Base-by-base conservation (phyloP, 2,113 vertebrate genomes). In the Apistogramma diplotaenia region DNA sequence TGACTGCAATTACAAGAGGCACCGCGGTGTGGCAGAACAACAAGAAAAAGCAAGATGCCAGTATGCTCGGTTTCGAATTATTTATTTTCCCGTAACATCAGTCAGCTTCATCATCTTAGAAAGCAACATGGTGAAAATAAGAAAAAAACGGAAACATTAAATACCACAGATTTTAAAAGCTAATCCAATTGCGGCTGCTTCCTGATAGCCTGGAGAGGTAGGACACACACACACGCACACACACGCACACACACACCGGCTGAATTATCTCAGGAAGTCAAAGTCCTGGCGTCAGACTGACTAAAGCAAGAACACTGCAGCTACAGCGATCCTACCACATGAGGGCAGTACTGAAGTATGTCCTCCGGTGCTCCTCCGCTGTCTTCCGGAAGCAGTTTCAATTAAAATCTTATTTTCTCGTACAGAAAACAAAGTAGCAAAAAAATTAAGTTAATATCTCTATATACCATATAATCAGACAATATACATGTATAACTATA, bases 311-410 rank as follows among this genome's bases (percentile, higher is more conserved):
- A 49, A 70, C 18, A 13, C 43, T 49, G 13, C 46, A 49, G 18
- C 12, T 57, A 0, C 10, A 60, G 16, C 15, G 1, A 57, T 73
- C 29, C 25, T 33, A 16, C 82, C 85, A 82, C 79, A 54, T 53
- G 82, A 79, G 43, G 78, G 79, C 85, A 89, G 72, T 60, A 43
- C 54, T 60, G 55, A 57, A n/a, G 16, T n/a, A 46, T 70, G 19
- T 55, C 61, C 21, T 23, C 60, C 43, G 31, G 0, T 6, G 6
- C 23, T 40, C 1, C 4, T 7, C 33, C 33, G 10, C 25, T 19
- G 3, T n/a, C 60, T 0, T 33, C 13, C 13, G 13, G 49, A 62
- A 54, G 15, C 46, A 3, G 9, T 5, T 18, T 58, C 25, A 25
- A 40, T 73, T 51, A 73, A n/a, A 74, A 40, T 5, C 3, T 18